Evolutionary conservation across 1,140 invertebrate genomes (phyloP), one percentile per base, ranked within the genome.

Genomic region (Diploscapter pachys): DNA sequence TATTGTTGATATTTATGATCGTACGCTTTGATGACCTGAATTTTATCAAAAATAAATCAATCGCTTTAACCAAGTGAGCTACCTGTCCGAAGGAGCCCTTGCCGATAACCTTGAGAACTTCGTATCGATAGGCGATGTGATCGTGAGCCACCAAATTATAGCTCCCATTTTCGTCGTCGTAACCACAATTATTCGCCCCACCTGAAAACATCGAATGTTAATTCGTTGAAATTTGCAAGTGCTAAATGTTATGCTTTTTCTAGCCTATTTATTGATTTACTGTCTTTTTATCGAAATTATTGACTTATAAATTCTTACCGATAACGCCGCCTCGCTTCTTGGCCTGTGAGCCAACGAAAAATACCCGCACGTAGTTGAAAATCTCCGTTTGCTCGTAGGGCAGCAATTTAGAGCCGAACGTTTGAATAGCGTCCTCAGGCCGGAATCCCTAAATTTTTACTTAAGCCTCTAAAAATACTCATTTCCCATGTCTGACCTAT

Each of bases 81-180:
- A 83, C 83, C 86, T 98, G 95, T 3, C 97, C 97, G 89, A 99
- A 99, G 81, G 93, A 96, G 4, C 97, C 97, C 87, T 98, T 99
- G 2, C 97, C 97, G 79, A 99, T 98, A 56, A 96, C 92, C 88
- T 97, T 98, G 67, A 92, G 89, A 83, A 99, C 93, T 89, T 98
- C 95, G 88, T 98, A 98, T 76, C 93, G 89, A 87, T 97, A 99
- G 11, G 93, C 94, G 72, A 99, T 92, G 88, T 99, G 96, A 87
- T 99, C 96, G 87, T 99, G 95, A 56, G 92, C 91, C 82, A 97
- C 93, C 87, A 98, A 94, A 68, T 97, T 91, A 87, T 99, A 99
- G 11, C 94, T 96, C 63, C 96, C 96, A 87, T 87, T 96, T 91
- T 88, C 98, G 92, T 90, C 98, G 83, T 89, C 89, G 80, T 88